Evolutionary conservation across 2,888 invertebrate species (phyloP).

Genomic region (Pimpla rufipes): DNA sequence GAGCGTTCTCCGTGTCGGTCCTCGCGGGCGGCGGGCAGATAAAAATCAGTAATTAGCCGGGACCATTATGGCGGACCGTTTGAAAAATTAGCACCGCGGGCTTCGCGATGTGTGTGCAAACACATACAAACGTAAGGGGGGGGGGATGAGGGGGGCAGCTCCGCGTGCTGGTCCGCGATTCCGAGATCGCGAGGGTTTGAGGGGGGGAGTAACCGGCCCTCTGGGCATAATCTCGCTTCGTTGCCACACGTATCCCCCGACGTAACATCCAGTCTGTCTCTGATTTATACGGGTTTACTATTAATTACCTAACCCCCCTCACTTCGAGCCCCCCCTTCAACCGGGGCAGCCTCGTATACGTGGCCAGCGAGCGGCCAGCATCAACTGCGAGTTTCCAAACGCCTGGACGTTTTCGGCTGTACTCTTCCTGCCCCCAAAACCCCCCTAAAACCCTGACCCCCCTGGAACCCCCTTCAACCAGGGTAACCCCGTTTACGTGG

Average conservation of each 20-base stretch:
- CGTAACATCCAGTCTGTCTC: conserved; percentile 82
- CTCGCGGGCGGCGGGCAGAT: conserved; percentile 78
- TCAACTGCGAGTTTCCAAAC: conserved; percentile 58
- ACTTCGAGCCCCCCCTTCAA: conserved; percentile 3
- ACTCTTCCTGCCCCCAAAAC: conserved; percentile 22
- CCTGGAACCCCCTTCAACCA: not conserved
- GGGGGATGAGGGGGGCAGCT: not conserved
- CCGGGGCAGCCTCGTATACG: not conserved
- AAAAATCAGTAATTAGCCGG: conserved; percentile 85
- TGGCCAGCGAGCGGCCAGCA: conserved; percentile 51
- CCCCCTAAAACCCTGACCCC: conserved; percentile 61
- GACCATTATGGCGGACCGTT: conserved; percentile 84
- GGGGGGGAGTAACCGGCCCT: conserved; percentile 83
- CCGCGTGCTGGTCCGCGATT: conserved; percentile 44
- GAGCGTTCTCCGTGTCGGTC: conserved; percentile 64
- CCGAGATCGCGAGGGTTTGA: conserved; percentile 24
- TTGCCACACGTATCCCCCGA: conserved; percentile 76
- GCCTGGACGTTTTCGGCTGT: conserved; percentile 37
- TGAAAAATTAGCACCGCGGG: conserved; percentile 84
- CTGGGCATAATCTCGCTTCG: conserved; percentile 83
- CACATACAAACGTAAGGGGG: not conserved
- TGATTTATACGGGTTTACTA: conserved; percentile 85
- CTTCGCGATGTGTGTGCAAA: conserved; percentile 21
- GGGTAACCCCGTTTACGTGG: not conserved
- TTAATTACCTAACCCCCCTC: conserved; percentile 80